Evolutionary conservation across 2,797 vertebrate species (phyloP).

Genomic region (Eptatretus atami): DNA sequence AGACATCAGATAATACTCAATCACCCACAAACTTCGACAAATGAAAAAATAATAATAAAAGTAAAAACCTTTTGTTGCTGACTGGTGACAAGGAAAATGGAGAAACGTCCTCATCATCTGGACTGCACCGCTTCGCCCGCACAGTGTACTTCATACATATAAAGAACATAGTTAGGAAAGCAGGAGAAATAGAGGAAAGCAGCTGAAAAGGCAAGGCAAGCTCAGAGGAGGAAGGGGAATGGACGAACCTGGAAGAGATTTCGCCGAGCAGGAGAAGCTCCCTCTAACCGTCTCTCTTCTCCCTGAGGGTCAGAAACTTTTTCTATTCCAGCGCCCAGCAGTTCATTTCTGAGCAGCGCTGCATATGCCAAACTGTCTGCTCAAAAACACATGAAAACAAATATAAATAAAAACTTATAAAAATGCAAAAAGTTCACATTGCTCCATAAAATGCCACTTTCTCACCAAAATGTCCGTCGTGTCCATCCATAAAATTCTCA

Average conservation of each 20-base stretch:
- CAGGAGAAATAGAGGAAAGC: background rate
- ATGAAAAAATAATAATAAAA: background rate
- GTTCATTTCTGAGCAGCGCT: constrained; percentile 69
- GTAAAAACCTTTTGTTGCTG: constrained; percentile 66
- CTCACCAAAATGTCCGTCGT: too few relatives aligned
- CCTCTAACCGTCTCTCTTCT: constrained; percentile 61
- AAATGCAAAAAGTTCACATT: too few relatives aligned
- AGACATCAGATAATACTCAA: background rate
- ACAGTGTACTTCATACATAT: constrained; percentile 42
- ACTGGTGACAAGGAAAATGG: constrained; percentile 85
- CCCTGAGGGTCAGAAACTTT: constrained; percentile 92
- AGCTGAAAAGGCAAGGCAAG: background rate
- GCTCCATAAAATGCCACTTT: too few relatives aligned
- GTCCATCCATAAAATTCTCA: too few relatives aligned
- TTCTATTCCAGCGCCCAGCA: constrained; percentile 73
- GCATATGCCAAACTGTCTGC: constrained; percentile 74
- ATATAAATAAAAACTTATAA: background rate
- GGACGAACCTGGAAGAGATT: constrained; percentile 65
- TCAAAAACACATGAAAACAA: background rate
- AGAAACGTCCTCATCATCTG: constrained; percentile 67
- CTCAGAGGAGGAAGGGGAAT: background rate
- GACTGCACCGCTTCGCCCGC: constrained; percentile 52
- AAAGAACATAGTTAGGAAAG: background rate
- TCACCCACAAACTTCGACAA: background rate
- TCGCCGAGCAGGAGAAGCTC: constrained; percentile 59